Percentiles rank a stretch among this genome's conserved stretches.
Conservation (phyloP, 2,888 invertebrate genomes). For the Automeris io region DNA sequence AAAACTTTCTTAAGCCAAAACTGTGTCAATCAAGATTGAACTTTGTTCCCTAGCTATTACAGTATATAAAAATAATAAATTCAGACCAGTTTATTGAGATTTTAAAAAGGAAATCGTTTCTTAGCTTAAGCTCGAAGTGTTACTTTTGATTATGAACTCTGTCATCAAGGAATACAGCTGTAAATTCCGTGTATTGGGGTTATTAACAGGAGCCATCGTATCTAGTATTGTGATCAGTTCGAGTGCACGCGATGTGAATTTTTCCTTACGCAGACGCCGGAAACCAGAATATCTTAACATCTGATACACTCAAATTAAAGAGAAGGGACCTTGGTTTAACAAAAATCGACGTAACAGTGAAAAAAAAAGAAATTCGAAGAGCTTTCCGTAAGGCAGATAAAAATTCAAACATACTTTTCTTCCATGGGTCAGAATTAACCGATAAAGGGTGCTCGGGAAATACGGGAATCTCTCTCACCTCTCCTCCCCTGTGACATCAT, state of each 20-base stretch:
- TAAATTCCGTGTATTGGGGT: conserved; percentile 5
- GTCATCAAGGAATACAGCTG: conserved; percentile 6
- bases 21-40: not conserved
- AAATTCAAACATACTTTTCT: too few relatives aligned
- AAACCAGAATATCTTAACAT: conserved; percentile 33
- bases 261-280: conserved; percentile 27
- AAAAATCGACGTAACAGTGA: conserved; percentile 1
- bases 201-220: conserved; percentile 32
- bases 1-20: not conserved
- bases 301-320: too few relatives aligned
- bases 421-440: too few relatives aligned
- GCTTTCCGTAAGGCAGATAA: too few relatives aligned
- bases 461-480: too few relatives aligned
- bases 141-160: not conserved
- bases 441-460: too few relatives aligned
- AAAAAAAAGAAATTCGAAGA: too few relatives aligned
- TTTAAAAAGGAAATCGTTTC: too few relatives aligned
- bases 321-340: conserved; percentile 31
- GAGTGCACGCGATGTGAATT: conserved; percentile 36
- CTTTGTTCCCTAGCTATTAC: not conserved
- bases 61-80: too few relatives aligned
- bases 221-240: conserved; percentile 35
- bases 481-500: too few relatives aligned
- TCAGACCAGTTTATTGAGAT: too few relatives aligned
- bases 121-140: too few relatives aligned